Conservation (phyloP, 1,140 invertebrate species). For the Lepidostoma basale region DNA sequence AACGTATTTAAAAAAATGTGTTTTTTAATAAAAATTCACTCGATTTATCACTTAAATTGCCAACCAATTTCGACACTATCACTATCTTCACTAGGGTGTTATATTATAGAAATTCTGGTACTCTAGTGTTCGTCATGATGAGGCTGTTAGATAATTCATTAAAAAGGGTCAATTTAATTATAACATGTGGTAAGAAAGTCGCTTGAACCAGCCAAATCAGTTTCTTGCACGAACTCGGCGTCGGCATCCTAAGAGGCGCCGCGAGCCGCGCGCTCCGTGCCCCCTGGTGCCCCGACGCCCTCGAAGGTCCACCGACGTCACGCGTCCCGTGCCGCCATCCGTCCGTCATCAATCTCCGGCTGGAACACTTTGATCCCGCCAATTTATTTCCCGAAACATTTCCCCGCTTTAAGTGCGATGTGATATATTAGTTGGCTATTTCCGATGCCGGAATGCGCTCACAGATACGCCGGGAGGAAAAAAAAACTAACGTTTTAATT, state of each 20-base stretch:
- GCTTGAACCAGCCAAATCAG: no score
- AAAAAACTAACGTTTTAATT: slow-evolving; percentile 35
- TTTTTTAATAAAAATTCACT: no score
- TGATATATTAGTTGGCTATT: slow-evolving; percentile 27
- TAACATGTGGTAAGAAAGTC: no score
- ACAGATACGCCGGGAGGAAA: background rate
- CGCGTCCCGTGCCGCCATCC: slow-evolving; percentile 32
- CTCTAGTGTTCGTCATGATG: no score
- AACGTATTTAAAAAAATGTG: no score
- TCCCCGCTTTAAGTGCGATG: slow-evolving; percentile 29
- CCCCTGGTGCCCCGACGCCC: background rate
- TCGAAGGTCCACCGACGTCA: background rate
- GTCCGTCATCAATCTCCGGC: slow-evolving; percentile 44
- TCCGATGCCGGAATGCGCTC: slow-evolving; percentile 23
- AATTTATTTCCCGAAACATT: slow-evolving; percentile 44
- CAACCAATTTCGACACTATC: no score
- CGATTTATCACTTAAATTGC: no score
- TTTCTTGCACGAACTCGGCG: no score
- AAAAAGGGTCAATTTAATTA: no score
- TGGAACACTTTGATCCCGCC: slow-evolving; percentile 47
- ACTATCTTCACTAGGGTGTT: no score
- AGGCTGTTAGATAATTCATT: no score
- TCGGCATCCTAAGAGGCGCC: background rate
- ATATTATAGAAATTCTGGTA: no score
- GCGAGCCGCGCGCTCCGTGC: background rate